These are phyloP conservation scores for Tadarida brasiliensis DNA, from an alignment of 2,797 vertebrate genomes.

Conservation along the genomic window DNA sequence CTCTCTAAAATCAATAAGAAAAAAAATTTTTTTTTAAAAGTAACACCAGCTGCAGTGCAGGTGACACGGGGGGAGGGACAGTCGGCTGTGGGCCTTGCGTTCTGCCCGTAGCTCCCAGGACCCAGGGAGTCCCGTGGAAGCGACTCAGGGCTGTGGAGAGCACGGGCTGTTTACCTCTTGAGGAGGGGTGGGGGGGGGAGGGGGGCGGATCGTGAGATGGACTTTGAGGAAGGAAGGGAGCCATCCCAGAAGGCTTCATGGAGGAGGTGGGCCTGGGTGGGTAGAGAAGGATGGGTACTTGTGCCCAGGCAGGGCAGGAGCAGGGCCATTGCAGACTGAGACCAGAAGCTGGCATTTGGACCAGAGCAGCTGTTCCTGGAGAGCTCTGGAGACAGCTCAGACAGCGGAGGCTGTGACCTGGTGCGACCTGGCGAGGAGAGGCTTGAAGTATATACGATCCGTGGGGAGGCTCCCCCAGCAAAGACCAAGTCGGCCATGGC, in stretches of 20 bases:
- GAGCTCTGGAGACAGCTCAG: neutral
- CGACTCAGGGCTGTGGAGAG: neutral
- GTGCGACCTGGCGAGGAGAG: neutral
- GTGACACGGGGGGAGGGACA: neutral
- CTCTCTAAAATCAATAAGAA: too few species aligned
- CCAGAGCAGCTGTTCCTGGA: fast-evolving
- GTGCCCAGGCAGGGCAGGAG: neutral
- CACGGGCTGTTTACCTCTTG: neutral
- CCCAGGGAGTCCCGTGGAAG: neutral
- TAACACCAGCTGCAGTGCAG: neutral
- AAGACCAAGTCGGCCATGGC: neutral
- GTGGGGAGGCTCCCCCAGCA: neutral
- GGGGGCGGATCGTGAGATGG: neutral
- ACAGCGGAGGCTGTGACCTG: too few species aligned
- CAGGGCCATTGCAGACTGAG: neutral
- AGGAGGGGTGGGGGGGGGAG: neutral
- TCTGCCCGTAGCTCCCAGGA: neutral
- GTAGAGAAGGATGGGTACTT: neutral
- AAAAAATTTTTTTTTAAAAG: neutral
- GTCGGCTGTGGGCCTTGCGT: neutral
- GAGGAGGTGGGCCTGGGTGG: neutral
- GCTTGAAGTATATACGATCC: too few species aligned
- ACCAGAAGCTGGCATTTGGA: neutral
- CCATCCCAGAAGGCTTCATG: neutral
- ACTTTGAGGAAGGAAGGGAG: neutral